Percentiles rank a stretch among this genome's conserved stretches.
These are phyloP conservation scores for Lathamus discolor DNA, from an alignment of 2,113 vertebrate genomes.

Conservation along the genomic window DNA sequence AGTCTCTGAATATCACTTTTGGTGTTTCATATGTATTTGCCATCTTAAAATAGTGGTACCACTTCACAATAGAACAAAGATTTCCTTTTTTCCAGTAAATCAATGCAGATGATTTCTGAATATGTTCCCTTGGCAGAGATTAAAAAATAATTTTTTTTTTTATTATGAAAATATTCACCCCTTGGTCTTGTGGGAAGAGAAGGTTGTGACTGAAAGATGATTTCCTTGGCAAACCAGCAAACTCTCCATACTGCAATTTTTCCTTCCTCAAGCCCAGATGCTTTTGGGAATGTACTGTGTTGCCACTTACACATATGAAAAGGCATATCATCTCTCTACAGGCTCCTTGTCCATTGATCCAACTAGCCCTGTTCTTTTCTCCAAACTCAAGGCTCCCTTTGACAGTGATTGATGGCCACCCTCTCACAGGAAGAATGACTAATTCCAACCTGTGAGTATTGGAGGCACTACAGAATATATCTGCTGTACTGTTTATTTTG, in stretches of 20 bases:
- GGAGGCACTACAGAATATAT: background rate
- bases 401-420: conserved; percentile 58
- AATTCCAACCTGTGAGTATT: conserved; percentile 43
- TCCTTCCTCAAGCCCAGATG: background rate
- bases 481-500: conserved; percentile 57
- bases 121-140: background rate
- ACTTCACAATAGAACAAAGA: background rate
- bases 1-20: background rate
- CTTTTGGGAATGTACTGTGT: background rate
- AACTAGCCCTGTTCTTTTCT: background rate
- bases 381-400: background rate
- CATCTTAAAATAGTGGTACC: background rate
- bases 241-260: background rate
- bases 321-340: background rate
- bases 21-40: background rate
- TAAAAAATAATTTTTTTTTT: background rate
- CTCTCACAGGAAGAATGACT: conserved; percentile 63
- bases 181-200: background rate
- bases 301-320: background rate
- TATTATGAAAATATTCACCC: conserved; percentile 35
- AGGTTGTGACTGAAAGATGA: conserved; percentile 19
- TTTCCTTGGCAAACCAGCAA: conserved; percentile 43
- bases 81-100: conserved; percentile 42
- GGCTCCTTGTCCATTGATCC: background rate
- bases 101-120: conserved; percentile 18